Base-by-base conservation (phyloP, 1,140 invertebrate species). In the Scylla paramamosain region DNA sequence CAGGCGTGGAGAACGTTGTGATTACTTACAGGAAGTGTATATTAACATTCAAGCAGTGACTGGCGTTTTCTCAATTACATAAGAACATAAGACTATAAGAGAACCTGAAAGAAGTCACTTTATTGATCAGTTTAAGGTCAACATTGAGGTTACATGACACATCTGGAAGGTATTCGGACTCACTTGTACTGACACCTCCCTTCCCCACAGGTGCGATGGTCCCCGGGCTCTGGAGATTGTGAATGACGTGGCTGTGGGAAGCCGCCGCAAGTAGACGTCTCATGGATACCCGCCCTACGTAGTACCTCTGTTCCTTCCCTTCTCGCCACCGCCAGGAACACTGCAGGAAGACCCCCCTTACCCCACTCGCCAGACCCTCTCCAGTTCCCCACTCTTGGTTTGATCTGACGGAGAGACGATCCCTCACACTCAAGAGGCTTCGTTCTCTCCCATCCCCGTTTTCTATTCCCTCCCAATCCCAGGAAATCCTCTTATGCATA, bases 181-280 rank as follows among this genome's bases (percentile, higher is more conserved):
- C 16, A 59, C 52, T 8, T 59, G 52, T 59, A 59, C 25, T 77
- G n/a, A 77, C 67, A 77, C 67, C 67, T 29, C n/a, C 32, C 28
- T 93, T 67, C 3, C 48, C 77, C 46, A n/a, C 95, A 96, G 96
- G 82, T 96, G 96, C 88, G 96, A 96, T 48, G 96, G 96, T 48
- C 92, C 96, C 46, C 95, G 95, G 94, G 96, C 96, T 20, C 93
- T 96, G 46, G 96, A 96, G 86, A 96, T 96, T 86, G 96, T 96
- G 77, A 96, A 96, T 86, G 96, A 96, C 84, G 96, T 96, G 25
- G 96, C 96, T 31, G 67, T 95, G 77, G 96, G 92, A 16, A 3
- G 94, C 4, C 87, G 96, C 48, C 91, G 82, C 39, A 90, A 95
- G 88, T 87, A 94, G 0, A n/a, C 67, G 1, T 8, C 67, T 77